Evolutionary conservation across 2,888 invertebrate species (phyloP).

Genomic region (Mellilla xanthometata): DNA sequence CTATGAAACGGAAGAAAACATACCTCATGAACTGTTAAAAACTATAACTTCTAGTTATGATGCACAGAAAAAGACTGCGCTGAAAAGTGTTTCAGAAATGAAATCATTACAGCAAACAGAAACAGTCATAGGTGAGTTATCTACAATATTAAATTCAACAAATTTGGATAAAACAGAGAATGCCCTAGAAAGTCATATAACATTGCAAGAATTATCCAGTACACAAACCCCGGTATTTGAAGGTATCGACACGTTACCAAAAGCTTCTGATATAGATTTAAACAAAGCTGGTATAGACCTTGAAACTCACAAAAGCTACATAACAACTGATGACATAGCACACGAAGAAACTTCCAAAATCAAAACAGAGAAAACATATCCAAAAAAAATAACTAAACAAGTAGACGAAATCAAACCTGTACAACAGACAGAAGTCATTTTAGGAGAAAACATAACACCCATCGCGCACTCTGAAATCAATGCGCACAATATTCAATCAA

Average conservation of each 20-base stretch:
- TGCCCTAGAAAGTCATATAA: slow-evolving; percentile 46
- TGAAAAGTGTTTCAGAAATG: slow-evolving; percentile 44
- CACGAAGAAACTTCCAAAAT: slow-evolving; percentile 73
- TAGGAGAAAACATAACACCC: slow-evolving; percentile 46
- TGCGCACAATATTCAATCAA: slow-evolving; percentile 37
- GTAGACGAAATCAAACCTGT: slow-evolving; percentile 53
- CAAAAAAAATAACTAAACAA: slow-evolving; percentile 60
- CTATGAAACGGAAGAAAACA: slow-evolving; percentile 52
- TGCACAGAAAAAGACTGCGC: slow-evolving; percentile 32
- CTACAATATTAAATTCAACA: slow-evolving; percentile 33
- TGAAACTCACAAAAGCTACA: slow-evolving; percentile 52
- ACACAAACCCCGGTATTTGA: slow-evolving; percentile 50
- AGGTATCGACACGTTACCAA: slow-evolving; percentile 41
- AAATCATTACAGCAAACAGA: slow-evolving; percentile 53
- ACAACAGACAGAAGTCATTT: slow-evolving; percentile 55
- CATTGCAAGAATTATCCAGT: slow-evolving; percentile 48
- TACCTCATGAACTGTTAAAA: slow-evolving; percentile 43
- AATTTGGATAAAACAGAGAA: slow-evolving; percentile 38
- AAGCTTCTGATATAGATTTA: slow-evolving; percentile 34
- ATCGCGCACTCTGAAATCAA: slow-evolving; percentile 32
- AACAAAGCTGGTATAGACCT: slow-evolving; percentile 48
- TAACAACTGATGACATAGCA: slow-evolving; percentile 49
- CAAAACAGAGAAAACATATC: slow-evolving; percentile 50
- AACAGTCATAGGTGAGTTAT: slow-evolving; percentile 45
- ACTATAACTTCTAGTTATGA: slow-evolving; percentile 26